Base-by-base conservation (phyloP, 92 coral and sea anemone species). In the Siderastrea siderea region DNA sequence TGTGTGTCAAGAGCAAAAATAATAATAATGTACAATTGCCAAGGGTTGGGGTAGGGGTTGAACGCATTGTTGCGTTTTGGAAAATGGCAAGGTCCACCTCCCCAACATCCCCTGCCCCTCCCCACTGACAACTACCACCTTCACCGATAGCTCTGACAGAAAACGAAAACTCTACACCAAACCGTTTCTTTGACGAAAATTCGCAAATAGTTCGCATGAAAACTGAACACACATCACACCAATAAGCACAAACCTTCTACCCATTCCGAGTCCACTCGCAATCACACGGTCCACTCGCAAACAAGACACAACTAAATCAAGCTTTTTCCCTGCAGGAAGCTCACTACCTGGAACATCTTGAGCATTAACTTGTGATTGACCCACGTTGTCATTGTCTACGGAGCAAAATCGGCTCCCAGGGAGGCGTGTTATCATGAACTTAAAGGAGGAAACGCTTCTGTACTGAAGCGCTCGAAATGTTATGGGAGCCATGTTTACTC, bases 281-380 rank as follows among this genome's bases (percentile, higher is more conserved):
- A 86, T 75, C 3, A 91, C 94, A 51, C 94, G 82, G 51, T 91
- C 94, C 58, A 91, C 89, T 70, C 94, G 88, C 12, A 87, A 86
- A 73, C 85, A 83, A 19, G 91, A 68, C 72, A 91, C 89, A 61
- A 84, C 90, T 63, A 91, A 83, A 17, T 83, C 76, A 43, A 91
- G 90, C 15, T 71, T 51, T 88, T 84, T 91, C 44, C 87, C 92
- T 8, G 72, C 17, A 62, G 51, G 78, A 69, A n/a, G 14, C 15
- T 3, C 57, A 14, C 47, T n/a, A 46, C 49, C 86, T 46, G n/a
- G 8, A 44, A n/a, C 14, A 50, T 70, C 58, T n/a, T 38, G 68
- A 7, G 19, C 49, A 44, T 44, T 52, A 8, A 3, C 72, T 5
- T 49, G 16, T 19, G 64, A 16, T 62, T 61, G 44, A 43, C 61